A percentile compares a stretch with the other conserved stretches of the same genome.
phyloP scores from a whole-genome alignment of 2,797 vertebrate genomes.

The Paramormyrops hopkinsi region DNA sequence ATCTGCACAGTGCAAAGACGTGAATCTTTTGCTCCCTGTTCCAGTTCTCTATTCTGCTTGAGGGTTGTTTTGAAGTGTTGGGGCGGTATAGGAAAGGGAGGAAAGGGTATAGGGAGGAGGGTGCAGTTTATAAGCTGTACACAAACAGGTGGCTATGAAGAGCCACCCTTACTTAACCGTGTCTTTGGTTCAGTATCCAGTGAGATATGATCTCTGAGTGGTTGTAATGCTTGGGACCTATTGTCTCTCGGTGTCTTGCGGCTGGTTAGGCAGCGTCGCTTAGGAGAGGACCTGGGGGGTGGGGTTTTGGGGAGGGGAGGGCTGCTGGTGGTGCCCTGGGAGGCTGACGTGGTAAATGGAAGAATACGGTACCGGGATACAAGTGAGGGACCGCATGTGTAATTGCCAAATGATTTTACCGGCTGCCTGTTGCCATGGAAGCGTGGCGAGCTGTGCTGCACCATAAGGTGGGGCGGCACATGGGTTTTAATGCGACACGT shows the following conservation, averaged over 20 bases:
- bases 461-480: background rate
- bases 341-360: background rate
- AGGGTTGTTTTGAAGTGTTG: background rate
- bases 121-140: background rate
- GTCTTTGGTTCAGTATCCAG: background rate
- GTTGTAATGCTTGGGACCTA: background rate
- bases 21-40: background rate
- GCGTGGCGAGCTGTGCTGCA: background rate
- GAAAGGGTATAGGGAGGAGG: background rate
- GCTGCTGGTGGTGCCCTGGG: background rate
- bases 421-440: slow-evolving; percentile 5
- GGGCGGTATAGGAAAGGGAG: background rate
- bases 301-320: background rate
- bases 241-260: background rate
- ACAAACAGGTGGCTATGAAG: background rate
- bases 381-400: background rate
- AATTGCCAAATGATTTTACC: slow-evolving; percentile 18
- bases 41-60: background rate
- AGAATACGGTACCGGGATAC: background rate
- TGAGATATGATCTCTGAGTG: background rate
- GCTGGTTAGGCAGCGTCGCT: background rate
- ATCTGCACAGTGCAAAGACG: background rate
- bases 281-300: background rate
- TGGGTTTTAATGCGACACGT: background rate
- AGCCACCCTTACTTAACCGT: background rate